These are phyloP conservation scores for Artibeus jamaicensis DNA, from an alignment of 2,797 vertebrate species.

Conservation along the genomic window DNA sequence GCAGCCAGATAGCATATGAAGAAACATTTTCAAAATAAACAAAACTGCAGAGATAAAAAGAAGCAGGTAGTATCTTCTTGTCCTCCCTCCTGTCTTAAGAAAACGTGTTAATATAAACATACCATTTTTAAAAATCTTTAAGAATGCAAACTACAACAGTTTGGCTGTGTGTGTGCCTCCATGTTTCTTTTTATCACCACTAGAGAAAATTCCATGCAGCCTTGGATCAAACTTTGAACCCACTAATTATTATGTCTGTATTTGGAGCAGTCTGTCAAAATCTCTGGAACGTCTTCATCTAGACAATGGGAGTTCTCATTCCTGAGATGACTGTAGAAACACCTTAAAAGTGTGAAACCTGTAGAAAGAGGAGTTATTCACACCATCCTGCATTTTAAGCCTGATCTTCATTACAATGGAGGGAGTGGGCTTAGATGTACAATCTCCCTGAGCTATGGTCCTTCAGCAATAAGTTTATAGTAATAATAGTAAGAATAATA, in stretches of 20 bases:
- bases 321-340: neutral
- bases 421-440: neutral
- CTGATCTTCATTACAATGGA: neutral
- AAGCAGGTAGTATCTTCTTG: neutral
- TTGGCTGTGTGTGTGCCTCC: neutral
- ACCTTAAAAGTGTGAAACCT: neutral
- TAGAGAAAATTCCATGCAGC: neutral
- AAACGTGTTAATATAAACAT: neutral
- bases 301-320: neutral
- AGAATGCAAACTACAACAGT: neutral
- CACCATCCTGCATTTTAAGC: neutral
- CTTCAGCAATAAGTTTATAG: neutral
- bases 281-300: neutral
- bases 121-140: neutral
- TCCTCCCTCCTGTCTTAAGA: neutral
- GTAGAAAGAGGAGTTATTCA: neutral
- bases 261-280: neutral
- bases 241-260: neutral
- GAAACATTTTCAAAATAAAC: conserved; percentile 40
- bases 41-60: conserved; percentile 28
- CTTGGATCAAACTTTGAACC: neutral
- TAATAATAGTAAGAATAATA: neutral
- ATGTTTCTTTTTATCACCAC: neutral
- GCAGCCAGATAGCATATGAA: conserved; percentile 8
- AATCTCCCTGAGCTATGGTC: neutral